Conservation (phyloP, 2,888 invertebrate species). For the Nomada flava region DNA sequence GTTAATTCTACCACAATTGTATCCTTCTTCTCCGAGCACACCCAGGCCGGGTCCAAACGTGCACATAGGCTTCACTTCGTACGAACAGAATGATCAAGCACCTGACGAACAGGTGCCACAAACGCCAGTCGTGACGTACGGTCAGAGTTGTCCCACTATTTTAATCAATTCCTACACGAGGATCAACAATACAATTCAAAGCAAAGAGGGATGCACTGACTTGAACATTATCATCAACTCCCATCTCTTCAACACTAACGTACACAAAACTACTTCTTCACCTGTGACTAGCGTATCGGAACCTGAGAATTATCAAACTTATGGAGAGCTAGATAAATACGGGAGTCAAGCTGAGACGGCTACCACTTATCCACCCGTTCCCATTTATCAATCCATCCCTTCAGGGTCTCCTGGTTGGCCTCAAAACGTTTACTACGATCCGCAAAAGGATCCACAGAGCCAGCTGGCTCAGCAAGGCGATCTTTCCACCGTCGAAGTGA, state of each 20-base stretch:
- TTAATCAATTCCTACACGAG: constrained; percentile 81
- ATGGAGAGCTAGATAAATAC: constrained; percentile 65
- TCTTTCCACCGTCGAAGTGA: constrained; percentile 67
- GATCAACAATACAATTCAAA: constrained; percentile 84
- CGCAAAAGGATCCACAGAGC: not conserved
- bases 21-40: not conserved
- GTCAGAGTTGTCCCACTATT: constrained; percentile 80
- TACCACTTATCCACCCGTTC: constrained; percentile 33
- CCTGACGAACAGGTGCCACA: constrained; percentile 43
- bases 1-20: not conserved
- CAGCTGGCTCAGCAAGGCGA: constrained; percentile 6
- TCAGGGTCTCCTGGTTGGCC: constrained; percentile 11
- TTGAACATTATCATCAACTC: constrained; percentile 90
- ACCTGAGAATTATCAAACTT: constrained; percentile 35
- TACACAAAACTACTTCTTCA: constrained; percentile 74
- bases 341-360: not conserved
- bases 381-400: constrained; percentile 14
- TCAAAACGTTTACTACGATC: constrained; percentile 51
- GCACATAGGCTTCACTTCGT: constrained; percentile 78
- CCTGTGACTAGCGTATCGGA: not conserved
- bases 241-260: constrained; percentile 87
- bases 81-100: constrained; percentile 66
- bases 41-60: constrained; percentile 73
- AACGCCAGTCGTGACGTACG: constrained; percentile 38
- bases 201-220: constrained; percentile 89